Evolutionary conservation across 1,140 invertebrate genomes (phyloP).

Genomic region (Ceratina japonica): DNA sequence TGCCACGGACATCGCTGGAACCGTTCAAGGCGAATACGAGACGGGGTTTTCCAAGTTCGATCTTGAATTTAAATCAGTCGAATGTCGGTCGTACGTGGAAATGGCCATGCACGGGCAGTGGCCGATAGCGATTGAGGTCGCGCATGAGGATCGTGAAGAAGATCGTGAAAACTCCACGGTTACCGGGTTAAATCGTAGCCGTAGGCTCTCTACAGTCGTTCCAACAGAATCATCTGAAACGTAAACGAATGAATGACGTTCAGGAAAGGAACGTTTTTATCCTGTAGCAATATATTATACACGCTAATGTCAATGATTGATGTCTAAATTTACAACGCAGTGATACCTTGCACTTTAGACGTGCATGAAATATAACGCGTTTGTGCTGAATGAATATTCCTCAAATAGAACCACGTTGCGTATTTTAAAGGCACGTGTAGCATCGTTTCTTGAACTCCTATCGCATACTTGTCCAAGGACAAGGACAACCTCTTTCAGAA

Average conservation of each 20-base stretch:
- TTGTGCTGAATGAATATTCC: no score
- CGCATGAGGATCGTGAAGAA: slow-evolving; percentile 36
- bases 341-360: no score
- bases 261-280: no score
- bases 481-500: slow-evolving; percentile 37
- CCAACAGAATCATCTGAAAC: slow-evolving; percentile 6
- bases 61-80: slow-evolving; percentile 44
- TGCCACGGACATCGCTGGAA: background rate
- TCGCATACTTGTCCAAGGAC: slow-evolving; percentile 31
- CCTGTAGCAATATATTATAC: no score
- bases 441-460: slow-evolving; percentile 29
- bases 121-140: slow-evolving; percentile 60
- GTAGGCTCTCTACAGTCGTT: slow-evolving; percentile 13
- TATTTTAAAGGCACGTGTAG: background rate
- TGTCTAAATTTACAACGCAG: no score
- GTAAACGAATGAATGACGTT: background rate
- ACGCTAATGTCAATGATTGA: no score
- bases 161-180: slow-evolving; percentile 59
- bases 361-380: no score
- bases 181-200: slow-evolving; percentile 53
- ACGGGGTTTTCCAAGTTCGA: slow-evolving; percentile 49
- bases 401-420: background rate
- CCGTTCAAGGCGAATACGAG: slow-evolving; percentile 42
- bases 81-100: slow-evolving; percentile 41
- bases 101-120: slow-evolving; percentile 41